Evolutionary conservation across 2,113 vertebrate genomes (phyloP).

Genomic region (Hipposideros armiger): DNA sequence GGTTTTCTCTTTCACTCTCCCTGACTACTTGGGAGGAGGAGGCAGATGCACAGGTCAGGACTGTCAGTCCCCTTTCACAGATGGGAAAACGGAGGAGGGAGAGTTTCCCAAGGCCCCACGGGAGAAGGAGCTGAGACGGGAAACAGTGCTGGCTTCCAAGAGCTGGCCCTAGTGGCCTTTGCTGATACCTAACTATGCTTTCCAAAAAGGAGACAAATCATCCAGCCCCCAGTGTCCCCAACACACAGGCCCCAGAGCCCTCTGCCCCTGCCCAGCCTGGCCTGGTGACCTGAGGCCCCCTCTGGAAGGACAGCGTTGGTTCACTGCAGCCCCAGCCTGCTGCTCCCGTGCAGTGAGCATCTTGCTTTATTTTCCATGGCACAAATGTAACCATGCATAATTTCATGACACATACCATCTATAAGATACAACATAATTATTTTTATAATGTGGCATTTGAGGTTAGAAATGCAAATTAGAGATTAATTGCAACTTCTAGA

Average conservation of each 20-base stretch:
- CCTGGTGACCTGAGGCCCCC: not conserved
- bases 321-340: not conserved
- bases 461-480: conserved; percentile 72
- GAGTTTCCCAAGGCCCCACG: not conserved
- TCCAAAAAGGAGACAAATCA: not conserved
- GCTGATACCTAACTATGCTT: not conserved
- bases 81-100: not conserved
- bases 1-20: not conserved
- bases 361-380: conserved; percentile 10
- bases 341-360: accelerated
- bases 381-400: not conserved
- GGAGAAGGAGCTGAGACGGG: not conserved
- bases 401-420: conserved; percentile 8
- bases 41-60: not conserved
- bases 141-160: not conserved
- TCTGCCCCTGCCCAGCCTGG: not conserved
- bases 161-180: not conserved
- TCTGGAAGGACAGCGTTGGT: not conserved
- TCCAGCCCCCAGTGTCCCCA: not conserved
- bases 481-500: conserved; percentile 51
- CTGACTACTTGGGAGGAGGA: not conserved
- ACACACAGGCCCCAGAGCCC: not conserved
- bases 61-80: not conserved
- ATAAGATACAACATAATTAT: conserved; percentile 56
- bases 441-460: conserved; percentile 67